Evolutionary conservation across 2,888 invertebrate species (phyloP).

Genomic region (Zelleria hepariella): DNA sequence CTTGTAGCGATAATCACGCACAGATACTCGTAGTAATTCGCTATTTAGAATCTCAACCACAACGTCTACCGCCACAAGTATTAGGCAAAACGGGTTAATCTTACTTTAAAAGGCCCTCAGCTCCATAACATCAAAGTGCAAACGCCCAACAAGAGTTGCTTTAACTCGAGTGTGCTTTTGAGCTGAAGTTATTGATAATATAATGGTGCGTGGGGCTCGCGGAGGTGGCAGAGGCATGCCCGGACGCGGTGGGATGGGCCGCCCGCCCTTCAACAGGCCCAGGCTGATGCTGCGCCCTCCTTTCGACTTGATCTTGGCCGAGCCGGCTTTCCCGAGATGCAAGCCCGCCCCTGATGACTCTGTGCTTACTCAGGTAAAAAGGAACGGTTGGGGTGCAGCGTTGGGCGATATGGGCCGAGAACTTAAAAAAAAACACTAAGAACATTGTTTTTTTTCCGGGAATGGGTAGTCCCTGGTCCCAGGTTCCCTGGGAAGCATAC

Average conservation of each 20-base stretch:
- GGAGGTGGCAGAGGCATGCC: conserved; percentile 79
- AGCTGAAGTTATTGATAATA: conserved; percentile 10
- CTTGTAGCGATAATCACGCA: background rate
- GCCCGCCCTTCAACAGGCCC: conserved; percentile 58
- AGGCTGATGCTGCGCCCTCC: conserved; percentile 77
- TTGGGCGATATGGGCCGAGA: too few species aligned
- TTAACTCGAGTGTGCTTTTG: background rate
- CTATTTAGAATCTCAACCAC: background rate
- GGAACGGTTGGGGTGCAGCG: background rate
- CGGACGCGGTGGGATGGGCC: conserved; percentile 75
- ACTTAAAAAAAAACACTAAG: too few species aligned
- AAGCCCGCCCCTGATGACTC: conserved; percentile 86
- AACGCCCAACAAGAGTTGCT: background rate
- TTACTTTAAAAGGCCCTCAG: background rate
- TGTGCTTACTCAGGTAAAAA: conserved; percentile 80
- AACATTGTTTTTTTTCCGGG: too few species aligned
- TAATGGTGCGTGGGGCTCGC: conserved; percentile 80
- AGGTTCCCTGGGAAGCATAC: too few species aligned
- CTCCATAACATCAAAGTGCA: background rate
- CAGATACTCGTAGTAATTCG: background rate
- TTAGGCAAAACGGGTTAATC: background rate
- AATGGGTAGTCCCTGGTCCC: too few species aligned
- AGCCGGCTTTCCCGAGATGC: conserved; percentile 89
- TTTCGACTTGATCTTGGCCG: conserved; percentile 89
- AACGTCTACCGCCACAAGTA: background rate